Base-by-base conservation (phyloP, 2,888 invertebrate species). In the Caradrina clavipalpis region DNA sequence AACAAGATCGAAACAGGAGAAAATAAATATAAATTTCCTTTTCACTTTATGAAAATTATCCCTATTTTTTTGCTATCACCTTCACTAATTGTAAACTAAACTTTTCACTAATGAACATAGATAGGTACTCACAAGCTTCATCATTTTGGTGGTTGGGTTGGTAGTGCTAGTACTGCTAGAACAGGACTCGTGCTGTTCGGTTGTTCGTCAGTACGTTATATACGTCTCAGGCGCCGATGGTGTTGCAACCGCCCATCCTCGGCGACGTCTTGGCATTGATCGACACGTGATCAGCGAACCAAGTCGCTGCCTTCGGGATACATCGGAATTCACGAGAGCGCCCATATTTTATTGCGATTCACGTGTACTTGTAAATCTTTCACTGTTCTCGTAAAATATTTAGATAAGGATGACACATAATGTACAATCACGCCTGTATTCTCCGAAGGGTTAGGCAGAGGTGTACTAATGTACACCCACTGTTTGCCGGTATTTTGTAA, bases 51-150 rank as follows among this genome's bases (percentile, higher is more conserved):
- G 3, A 69, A 45, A 57, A 58, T 1, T 22, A 42, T 7, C 31
- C 10, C 5, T 17, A n/a, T 1, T n/a, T n/a, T 42, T 39, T 53
- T 17, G 0, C 17, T 39, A 1, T 49, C 21, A 71, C 42, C 63
- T 63, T 74, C 22, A 58, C 22, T 55, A 21, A 6, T 10, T 21
- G 2, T 7, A 31, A 53, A 22, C 6, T 35, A 1, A 26, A 22
- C 10, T 39, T 47, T 60, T 31, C 19, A 54, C 19, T 15, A 17
- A 53, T 39, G 39, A 39, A 39, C n/a, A n/a, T n/a, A n/a, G n/a
- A n/a, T 31, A 26, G n/a, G 15, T 81, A 92, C 95, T 95, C 82
- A 95, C 95, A 77, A 94, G 86, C 86, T 95, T 95, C 90, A 94
- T 93, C 95, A 95, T 95, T 89, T 92, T 95, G 89, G 15, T 87